Base-by-base conservation (phyloP, 2,113 vertebrate species). In the Macrotus californicus region DNA sequence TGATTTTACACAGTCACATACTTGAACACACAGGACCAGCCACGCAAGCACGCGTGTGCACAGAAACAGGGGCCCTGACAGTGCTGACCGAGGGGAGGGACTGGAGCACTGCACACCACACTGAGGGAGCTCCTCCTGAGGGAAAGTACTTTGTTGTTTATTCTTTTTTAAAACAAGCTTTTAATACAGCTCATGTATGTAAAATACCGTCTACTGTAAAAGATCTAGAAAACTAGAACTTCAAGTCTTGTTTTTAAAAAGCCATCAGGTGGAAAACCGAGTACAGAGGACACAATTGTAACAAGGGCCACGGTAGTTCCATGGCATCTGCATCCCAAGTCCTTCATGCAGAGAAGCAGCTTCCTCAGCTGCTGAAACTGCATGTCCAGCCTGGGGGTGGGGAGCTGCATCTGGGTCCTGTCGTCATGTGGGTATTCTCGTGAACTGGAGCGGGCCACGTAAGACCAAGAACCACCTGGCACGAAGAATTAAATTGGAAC, bases 211-310 rank as follows among this genome's bases (percentile, higher is more conserved):
- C 97, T 95, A 97, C 76, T 96, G 97, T 94, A 98, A 98, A 97
- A 97, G 94, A 87, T 50, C 97, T 98, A 98, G 95, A 98, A 98
- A 98, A 97, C 96, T 97, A 98, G 98, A 98, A 94, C 97, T 98
- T 98, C 72, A 89, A 97, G 97, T 95, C 96, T 96, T 95, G 79
- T 96, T 96, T 96, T 94, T 87, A 96, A 97, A 97, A 97, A 94
- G 93, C 96, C 69, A 93, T 95, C 93, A 86, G 93, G 79, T 96
- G 96, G 94, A 97, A 97, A 97, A 96, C 82, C 87, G 91, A 88
- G 81, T 94, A 64, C 18, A 59, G 95, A 96, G 82, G 96, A 97
- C 95, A 97, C 96, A 97, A 97, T 93, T 64, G 91, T 88, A 94
- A 31, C 89, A 46, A 64, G 64, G 88, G 91, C 93, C 85, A 24